These are phyloP conservation scores for Stegodyphus dumicola DNA, from an alignment of 1,140 invertebrate species.

Conservation along the genomic window DNA sequence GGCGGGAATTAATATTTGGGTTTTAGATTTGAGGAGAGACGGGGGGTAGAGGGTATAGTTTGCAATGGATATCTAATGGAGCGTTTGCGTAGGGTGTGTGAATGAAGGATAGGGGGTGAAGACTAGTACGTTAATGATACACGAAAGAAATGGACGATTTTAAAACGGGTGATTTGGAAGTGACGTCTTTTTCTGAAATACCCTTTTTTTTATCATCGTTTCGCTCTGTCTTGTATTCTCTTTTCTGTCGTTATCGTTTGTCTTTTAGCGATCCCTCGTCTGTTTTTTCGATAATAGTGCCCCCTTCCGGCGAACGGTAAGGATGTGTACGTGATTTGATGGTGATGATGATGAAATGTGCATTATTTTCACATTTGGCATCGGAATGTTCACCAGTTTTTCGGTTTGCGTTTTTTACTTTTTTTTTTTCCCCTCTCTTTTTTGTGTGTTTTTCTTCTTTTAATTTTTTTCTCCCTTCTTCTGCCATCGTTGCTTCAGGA, in stretches of 20 bases:
- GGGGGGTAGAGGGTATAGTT: not conserved
- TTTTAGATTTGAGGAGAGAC: constrained; percentile 42
- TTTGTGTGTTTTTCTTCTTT: not conserved
- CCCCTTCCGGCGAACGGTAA: constrained; percentile 6
- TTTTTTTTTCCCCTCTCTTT: not conserved
- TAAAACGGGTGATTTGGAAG: constrained; percentile 49
- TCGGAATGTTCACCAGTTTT: not conserved
- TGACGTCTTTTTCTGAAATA: constrained; percentile 26
- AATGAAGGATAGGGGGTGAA: not conserved
- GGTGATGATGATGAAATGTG: constrained; percentile 53
- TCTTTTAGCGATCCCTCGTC: constrained; percentile 36
- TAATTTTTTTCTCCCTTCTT: constrained; percentile 1
- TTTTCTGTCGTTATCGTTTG: constrained; percentile 27
- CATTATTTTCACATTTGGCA: constrained; percentile 57
- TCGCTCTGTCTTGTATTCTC: constrained; percentile 19
- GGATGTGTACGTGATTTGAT: constrained; percentile 31
- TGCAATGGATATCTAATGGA: constrained; percentile 44
- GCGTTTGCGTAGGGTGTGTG: constrained; percentile 9
- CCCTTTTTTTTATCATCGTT: not conserved
- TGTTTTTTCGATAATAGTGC: constrained; percentile 55
- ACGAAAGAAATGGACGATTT: constrained; percentile 35
- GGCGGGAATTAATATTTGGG: constrained; percentile 50
- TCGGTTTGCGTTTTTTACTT: not conserved
- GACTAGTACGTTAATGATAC: constrained; percentile 26
- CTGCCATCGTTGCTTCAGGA: not conserved